A percentile compares a stretch with the other conserved stretches of the same genome.
Conservation (phyloP, 2,797 vertebrate genomes). For the Anas bahamensis region DNA sequence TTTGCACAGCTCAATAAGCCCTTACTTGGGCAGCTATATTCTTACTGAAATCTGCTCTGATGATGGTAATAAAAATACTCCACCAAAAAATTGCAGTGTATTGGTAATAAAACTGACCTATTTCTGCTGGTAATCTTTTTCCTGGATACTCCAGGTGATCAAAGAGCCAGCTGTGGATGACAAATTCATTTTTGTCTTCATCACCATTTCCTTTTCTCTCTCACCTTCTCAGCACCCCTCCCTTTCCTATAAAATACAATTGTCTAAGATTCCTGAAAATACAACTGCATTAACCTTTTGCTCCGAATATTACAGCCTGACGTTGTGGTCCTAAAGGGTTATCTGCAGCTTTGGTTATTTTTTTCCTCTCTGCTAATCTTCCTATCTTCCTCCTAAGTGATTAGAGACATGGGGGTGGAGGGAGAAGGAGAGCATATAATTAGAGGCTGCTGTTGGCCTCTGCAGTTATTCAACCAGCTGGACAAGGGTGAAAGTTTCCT, state of each 20-base stretch:
- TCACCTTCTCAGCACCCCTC: background rate
- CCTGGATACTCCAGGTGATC: conserved; percentile 20
- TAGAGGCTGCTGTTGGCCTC: conserved; percentile 55
- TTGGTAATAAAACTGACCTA: conserved; percentile 13
- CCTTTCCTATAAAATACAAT: background rate
- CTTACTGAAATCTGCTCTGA: background rate
- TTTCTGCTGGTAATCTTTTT: conserved; percentile 23
- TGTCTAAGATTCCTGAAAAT: conserved; percentile 45
- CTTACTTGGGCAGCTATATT: conserved; percentile 12
- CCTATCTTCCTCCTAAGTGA: conserved; percentile 75
- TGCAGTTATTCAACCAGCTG: conserved; percentile 60
- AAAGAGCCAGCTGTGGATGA: conserved; percentile 29
- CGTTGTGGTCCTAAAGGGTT: conserved; percentile 64
- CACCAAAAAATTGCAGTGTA: background rate
- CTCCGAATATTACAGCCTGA: conserved; percentile 11
- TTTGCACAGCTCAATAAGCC: conserved; percentile 7
- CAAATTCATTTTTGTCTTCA: conserved; percentile 53
- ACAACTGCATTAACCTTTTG: conserved; percentile 32
- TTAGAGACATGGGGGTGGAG: conserved; percentile 53
- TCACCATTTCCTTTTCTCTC: conserved; percentile 28
- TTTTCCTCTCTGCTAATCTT: conserved; percentile 73
- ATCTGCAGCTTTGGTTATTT: conserved; percentile 70
- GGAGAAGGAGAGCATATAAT: conserved; percentile 42
- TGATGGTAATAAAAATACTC: conserved; percentile 11
- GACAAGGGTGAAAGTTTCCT: conserved; percentile 59